Percentiles rank a stretch among this genome's conserved stretches.
Evolutionary conservation across 2,797 vertebrate species (phyloP).

Genomic region (Balearica regulorum): DNA sequence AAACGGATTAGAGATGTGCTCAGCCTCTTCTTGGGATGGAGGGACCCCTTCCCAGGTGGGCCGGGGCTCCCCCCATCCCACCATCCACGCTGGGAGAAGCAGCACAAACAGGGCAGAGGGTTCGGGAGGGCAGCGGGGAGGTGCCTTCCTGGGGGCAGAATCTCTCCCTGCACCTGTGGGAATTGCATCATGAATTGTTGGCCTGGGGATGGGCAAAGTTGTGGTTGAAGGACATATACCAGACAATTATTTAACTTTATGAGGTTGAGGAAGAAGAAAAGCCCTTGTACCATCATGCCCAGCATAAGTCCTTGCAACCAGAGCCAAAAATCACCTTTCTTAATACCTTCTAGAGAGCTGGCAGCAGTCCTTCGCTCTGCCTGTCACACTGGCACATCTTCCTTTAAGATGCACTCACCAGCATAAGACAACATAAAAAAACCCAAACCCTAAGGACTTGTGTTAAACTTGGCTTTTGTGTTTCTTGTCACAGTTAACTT

Average conservation of each 20-base stretch:
- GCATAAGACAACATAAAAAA: not conserved
- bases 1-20: not conserved
- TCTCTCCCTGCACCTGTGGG: not conserved
- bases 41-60: not conserved
- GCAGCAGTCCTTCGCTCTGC: fast-evolving
- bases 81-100: fast-evolving
- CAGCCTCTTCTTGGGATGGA: not conserved
- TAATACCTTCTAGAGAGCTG: not conserved
- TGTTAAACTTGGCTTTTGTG: not conserved
- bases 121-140: not conserved
- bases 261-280: not conserved
- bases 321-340: not conserved
- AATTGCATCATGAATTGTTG: not conserved
- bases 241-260: not conserved
- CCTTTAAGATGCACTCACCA: not conserved
- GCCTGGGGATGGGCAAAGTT: not conserved
- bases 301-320: not conserved
- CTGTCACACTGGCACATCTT: not conserved
- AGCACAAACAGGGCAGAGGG: fast-evolving
- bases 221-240: not conserved
- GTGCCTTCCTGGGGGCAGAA: not conserved
- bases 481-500: not conserved
- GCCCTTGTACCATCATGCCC: not conserved
- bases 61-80: not conserved
- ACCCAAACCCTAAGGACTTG: fast-evolving